These are phyloP conservation scores for Chrysogorgia sp. DNA, from an alignment of 92 coral and sea anemone genomes.

Conservation along the genomic window DNA sequence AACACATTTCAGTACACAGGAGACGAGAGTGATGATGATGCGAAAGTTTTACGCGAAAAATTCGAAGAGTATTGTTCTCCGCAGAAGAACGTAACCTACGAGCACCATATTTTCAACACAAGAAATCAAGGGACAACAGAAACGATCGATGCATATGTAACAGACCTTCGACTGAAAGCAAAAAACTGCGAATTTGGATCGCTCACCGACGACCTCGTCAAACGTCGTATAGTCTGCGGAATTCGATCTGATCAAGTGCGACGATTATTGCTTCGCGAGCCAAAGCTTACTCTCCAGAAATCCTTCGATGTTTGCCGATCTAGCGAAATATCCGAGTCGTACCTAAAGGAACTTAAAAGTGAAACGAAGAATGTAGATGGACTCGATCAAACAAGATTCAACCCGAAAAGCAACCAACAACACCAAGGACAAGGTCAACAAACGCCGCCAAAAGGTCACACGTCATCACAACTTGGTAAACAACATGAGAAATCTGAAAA, in stretches of 20 bases:
- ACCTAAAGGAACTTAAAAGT: constrained; percentile 45
- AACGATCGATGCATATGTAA: constrained; percentile 31
- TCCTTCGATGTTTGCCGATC: constrained; percentile 44
- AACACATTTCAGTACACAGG: constrained; percentile 14
- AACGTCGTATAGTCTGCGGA: constrained; percentile 31
- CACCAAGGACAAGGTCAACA: constrained; percentile 3
- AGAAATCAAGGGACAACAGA: constrained; percentile 42
- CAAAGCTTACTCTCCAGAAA: constrained; percentile 33
- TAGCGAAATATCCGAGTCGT: constrained; percentile 23
- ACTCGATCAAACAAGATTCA: constrained; percentile 8
- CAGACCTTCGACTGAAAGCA: constrained; percentile 49
- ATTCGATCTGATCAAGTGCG: constrained; percentile 40
- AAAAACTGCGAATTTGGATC: constrained; percentile 31
- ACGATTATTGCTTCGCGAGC: constrained; percentile 40
- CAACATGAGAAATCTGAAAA: constrained; percentile 4
- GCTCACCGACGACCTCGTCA: constrained; percentile 40
- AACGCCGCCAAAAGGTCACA: neutral
- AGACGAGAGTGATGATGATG: constrained; percentile 28
- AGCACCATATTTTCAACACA: constrained; percentile 22
- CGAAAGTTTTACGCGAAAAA: constrained; percentile 24
- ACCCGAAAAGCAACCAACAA: neutral
- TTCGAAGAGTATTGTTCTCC: constrained; percentile 38
- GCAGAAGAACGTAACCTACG: constrained; percentile 33
- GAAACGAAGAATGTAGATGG: constrained; percentile 10
- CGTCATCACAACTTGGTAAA: constrained; percentile 7